A percentile compares a stretch with the other conserved stretches of the same genome.
Evolutionary conservation across 2,113 vertebrate species (phyloP).

Genomic region (Nansenia antarctica): DNA sequence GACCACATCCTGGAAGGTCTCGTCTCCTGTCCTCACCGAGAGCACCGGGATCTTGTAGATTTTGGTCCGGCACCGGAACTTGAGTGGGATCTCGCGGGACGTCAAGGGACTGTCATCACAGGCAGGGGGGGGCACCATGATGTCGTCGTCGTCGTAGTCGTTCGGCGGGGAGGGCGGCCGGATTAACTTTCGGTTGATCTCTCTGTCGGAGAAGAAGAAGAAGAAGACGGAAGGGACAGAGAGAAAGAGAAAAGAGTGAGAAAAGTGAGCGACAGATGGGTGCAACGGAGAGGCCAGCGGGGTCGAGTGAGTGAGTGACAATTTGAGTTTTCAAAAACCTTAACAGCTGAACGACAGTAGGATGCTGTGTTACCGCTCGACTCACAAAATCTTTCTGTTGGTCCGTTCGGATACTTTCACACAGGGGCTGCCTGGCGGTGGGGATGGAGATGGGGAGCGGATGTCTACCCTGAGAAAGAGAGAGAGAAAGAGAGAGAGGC

Average conservation of each 20-base stretch:
- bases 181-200: constrained; percentile 61
- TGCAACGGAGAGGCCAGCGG: neutral
- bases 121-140: constrained; percentile 27
- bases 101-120: neutral
- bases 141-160: constrained; percentile 41
- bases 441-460: constrained; percentile 62
- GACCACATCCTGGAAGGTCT: neutral
- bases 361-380: no score
- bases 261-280: neutral
- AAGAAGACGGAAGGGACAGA: neutral
- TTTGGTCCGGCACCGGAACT: constrained; percentile 70
- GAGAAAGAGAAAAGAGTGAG: neutral
- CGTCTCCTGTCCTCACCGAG: constrained; percentile 52
- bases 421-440: constrained; percentile 44
- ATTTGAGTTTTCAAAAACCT: no score
- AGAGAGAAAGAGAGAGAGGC: neutral
- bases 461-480: constrained; percentile 33
- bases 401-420: constrained; percentile 44
- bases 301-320: neutral
- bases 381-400: constrained; percentile 58
- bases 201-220: constrained; percentile 40
- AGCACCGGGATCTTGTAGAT: constrained; percentile 69
- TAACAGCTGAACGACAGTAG: no score
- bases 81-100: constrained; percentile 65
- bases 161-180: neutral